These are phyloP conservation scores for Drosophila seclusa DNA, from an alignment of 2,888 invertebrate genomes.

Conservation along the genomic window DNA sequence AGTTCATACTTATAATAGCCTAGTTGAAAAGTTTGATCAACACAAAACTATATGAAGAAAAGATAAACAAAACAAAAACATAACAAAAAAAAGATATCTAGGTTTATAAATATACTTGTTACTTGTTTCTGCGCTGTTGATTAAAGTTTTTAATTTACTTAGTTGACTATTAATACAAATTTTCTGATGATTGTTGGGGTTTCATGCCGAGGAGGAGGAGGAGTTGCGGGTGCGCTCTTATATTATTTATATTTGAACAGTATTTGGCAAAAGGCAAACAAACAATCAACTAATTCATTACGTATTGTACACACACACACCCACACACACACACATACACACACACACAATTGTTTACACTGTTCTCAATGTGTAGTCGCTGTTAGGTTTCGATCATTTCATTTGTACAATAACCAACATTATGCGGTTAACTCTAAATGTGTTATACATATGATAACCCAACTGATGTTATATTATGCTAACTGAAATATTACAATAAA, in stretches of 20 bases:
- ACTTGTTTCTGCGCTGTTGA: conserved; percentile 71
- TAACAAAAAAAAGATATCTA: conserved; percentile 9
- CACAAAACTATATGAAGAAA: conserved; percentile 18
- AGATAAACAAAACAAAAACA: conserved; percentile 18
- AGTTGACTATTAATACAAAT: conserved; percentile 66
- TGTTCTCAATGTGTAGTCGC: conserved; percentile 74
- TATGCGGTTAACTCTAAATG: conserved; percentile 34
- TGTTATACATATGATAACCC: conserved; percentile 38
- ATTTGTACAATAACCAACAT: conserved; percentile 50
- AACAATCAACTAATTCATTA: conserved; percentile 50
- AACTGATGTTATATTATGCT: conserved; percentile 51
- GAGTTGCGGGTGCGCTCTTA: conserved; percentile 23
- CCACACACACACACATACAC: too few species aligned
- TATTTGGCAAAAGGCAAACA: conserved; percentile 52
- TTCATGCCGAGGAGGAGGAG: conserved; percentile 1
- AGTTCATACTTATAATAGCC: conserved; percentile 50
- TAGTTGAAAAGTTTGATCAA: conserved; percentile 57
- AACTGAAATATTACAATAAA: conserved; percentile 40
- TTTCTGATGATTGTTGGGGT: conserved; percentile 24
- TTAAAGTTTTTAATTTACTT: conserved; percentile 61
- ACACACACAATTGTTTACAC: conserved; percentile 53
- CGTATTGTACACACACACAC: conserved; percentile 53
- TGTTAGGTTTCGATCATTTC: conserved; percentile 55
- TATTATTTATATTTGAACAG: conserved; percentile 37
- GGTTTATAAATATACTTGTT: conserved; percentile 61